Evolutionary conservation across 2,888 invertebrate genomes (phyloP).

Genomic region (Pandemis cinnamomeana): DNA sequence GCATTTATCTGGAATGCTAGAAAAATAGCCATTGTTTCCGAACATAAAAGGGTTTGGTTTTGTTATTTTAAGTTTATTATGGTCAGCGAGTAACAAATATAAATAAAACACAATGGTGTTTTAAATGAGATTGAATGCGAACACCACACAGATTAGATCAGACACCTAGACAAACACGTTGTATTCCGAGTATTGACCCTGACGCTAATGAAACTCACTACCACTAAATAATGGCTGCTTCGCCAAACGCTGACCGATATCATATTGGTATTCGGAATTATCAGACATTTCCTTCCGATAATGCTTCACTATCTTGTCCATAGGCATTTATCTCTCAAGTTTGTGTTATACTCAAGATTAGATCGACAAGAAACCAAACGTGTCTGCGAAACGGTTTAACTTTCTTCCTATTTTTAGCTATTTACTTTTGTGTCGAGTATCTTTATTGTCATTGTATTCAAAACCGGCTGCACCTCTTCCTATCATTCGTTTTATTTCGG

Average conservation of each 20-base stretch:
- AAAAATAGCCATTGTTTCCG: conserved; percentile 10
- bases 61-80: conserved; percentile 4
- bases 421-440: background rate
- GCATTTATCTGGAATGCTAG: conserved; percentile 16
- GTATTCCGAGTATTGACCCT: background rate
- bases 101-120: background rate
- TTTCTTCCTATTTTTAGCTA: background rate
- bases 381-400: background rate
- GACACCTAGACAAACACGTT: background rate
- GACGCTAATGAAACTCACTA: background rate
- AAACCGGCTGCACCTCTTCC: conserved; percentile 40
- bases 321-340: background rate
- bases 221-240: background rate
- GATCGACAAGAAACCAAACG: background rate
- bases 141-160: background rate
- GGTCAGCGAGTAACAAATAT: conserved; percentile 2
- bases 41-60: conserved; percentile 12
- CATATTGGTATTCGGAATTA: background rate
- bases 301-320: background rate
- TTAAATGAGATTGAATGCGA: background rate
- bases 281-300: background rate
- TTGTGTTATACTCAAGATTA: background rate
- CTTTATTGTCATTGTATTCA: background rate
- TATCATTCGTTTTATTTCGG: conserved; percentile 50
- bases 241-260: background rate